Evolutionary conservation across 2,888 invertebrate species (phyloP), one percentile per base, ranked within the genome.

Genomic region (Ectropis crepuscularia): DNA sequence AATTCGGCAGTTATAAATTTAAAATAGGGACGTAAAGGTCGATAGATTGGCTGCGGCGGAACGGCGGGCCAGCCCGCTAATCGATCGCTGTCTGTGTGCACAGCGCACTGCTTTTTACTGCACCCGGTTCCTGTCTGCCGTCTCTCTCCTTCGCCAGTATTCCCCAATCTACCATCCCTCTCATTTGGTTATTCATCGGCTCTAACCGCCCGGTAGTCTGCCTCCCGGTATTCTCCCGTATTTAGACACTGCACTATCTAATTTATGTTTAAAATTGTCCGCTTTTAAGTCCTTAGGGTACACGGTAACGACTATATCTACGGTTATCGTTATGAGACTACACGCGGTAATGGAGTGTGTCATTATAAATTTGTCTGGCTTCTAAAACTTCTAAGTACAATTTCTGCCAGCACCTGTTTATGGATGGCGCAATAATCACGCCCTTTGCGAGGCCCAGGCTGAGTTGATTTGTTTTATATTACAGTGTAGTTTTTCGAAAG

Each of bases 191-290:
- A 89, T 88, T 89, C 89, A 89, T 87, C 87, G 88, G 85, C 86
- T 86, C 85, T 85, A 88, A 87, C 89, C 88, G 89, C 90, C 90
- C 89, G 89, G 90, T 87, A 90, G 89, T 87, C 79, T 82, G 77
- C 87, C 89, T 86, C 88, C 88, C 89, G 78, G 77, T 86, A 79
- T 88, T 86, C 89, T 87, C 86, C 86, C 86, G 87, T 90, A 90
- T 92, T 91, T 91, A 91, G 90, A 90, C 85, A 86, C 85, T 85
- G 87, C 87, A 87, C 89, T 89, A 90, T 89, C 90, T 90, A 92
- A 91, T 92, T 90, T 90, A 90, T 90, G 87, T 89, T 89, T 88
- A 85, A 87, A 90, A 89, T 88, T 87, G 86, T 84, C 76, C 83
- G 81, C 85, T 87, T 86, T 85, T 85, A 83, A 87, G 80, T 83